Conservation (phyloP, 2,888 invertebrate species). For the Sesia bembeciformis region DNA sequence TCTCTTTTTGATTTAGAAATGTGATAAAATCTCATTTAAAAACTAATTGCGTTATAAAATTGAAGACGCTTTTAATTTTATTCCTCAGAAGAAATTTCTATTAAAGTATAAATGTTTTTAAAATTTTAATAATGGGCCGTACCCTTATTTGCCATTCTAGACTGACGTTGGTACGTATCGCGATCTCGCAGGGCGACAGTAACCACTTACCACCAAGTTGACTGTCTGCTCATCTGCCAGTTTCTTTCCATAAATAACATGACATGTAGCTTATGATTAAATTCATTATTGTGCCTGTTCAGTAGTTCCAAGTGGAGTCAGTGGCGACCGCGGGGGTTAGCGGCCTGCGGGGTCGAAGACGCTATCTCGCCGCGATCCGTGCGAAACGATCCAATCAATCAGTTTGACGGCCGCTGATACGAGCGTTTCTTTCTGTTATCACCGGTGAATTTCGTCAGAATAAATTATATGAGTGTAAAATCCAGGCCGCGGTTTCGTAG, state of each 20-base stretch:
- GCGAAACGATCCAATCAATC: slow-evolving; percentile 23
- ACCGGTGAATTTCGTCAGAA: background rate
- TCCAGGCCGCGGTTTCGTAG: background rate
- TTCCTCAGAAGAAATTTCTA: no score
- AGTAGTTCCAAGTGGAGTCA: no score
- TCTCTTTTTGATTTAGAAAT: no score
- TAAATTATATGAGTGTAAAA: background rate
- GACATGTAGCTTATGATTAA: no score
- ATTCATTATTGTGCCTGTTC: no score
- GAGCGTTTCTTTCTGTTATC: slow-evolving; percentile 1
- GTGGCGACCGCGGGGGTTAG: background rate
- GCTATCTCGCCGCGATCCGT: background rate
- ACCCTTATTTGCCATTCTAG: no score
- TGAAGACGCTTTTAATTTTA: no score
- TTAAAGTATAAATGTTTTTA: no score
- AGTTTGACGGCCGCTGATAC: slow-evolving; percentile 7
- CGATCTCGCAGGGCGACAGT: background rate
- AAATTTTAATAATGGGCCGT: no score
- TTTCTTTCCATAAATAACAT: no score
- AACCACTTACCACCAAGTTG: background rate
- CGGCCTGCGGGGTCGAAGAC: background rate
- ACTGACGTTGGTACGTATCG: background rate
- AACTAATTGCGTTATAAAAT: no score
- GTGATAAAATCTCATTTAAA: no score
- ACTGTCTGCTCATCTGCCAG: background rate